Percentiles rank a stretch among this genome's conserved stretches.
Evolutionary conservation across 2,888 invertebrate species (phyloP).

Genomic region (Himalopsyche tibetana): DNA sequence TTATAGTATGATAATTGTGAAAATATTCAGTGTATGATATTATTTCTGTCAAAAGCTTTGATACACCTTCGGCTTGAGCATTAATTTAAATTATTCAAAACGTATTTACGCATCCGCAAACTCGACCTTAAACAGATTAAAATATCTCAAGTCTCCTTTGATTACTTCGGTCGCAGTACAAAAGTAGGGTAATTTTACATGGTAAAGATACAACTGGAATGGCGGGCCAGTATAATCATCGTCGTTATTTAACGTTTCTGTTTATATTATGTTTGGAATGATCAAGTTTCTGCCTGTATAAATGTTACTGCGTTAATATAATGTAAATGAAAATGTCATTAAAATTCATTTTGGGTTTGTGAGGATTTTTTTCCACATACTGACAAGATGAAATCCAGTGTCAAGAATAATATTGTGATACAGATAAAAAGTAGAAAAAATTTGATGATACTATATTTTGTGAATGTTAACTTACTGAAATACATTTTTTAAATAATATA

Average conservation of each 20-base stretch:
- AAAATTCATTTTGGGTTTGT: conserved; percentile 52
- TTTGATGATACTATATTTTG: no score
- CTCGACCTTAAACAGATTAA: conserved; percentile 62
- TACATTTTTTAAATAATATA: no score
- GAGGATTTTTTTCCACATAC: conserved; percentile 2
- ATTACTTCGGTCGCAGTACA: conserved; percentile 47
- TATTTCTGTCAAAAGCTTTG: conserved; percentile 35
- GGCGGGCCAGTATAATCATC: neutral
- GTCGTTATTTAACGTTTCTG: conserved; percentile 33
- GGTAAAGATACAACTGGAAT: conserved; percentile 14
- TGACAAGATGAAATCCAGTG: conserved; percentile 23
- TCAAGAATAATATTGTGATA: neutral
- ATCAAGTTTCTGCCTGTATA: neutral
- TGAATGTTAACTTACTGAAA: no score
- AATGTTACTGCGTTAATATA: conserved; percentile 54
- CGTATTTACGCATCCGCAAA: conserved; percentile 60
- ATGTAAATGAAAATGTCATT: conserved; percentile 59
- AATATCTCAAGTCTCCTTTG: conserved; percentile 61
- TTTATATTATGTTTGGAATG: conserved; percentile 25
- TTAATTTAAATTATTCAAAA: conserved; percentile 58
- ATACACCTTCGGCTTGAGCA: conserved; percentile 50
- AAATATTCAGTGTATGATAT: no score
- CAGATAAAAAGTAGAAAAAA: no score
- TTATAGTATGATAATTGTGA: no score
- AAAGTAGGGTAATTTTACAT: conserved; percentile 44